Evolutionary conservation across 2,888 invertebrate genomes (phyloP), one percentile per base, ranked within the genome.

Genomic region (Bombyx huttoni): DNA sequence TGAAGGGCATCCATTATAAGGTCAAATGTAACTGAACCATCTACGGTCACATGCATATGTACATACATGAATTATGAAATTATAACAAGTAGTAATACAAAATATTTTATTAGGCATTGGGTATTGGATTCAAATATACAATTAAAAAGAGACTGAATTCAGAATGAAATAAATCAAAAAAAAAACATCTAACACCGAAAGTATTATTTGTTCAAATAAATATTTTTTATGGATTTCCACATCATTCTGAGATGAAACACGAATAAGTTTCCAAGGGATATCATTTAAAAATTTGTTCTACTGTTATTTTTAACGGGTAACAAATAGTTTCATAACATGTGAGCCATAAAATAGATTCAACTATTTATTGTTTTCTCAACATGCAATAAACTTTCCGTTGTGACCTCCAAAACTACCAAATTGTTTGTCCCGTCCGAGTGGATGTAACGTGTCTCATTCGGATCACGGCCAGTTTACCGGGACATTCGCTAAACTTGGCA

Each of bases 401-500:
- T 40, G 40, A 40, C 40, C 40, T 40, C 12, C 12, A 40, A 40
- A 12, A 40, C 40, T 3, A 40, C 40, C 12, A 7, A 40, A 40
- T 6, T 7, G 40, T 6, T 40, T 40, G 40, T 40, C 40, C 40
- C 9, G 40, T 40, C 40, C 9, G 40, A 45, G 48, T 51, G 13
- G 13, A 50, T 33, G 47, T 34, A 47, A 52, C 45, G 45, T 40
- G 35, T 51, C 48, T 46, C 40, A 48, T 52, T 52, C 46, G 14
- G 40, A 48, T 40, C 45, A 56, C 56, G 65, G 61, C 71, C 57
- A 55, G 79, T 76, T 70, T 64, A 67, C 81, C 82, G 71, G 81
- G 81, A 83, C 81, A 82, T 81, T 78, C 76, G 68, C 55, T 67
- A 64, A 68, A 69, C 63, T 68, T 64, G 65, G 66, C 63, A 65